Evolutionary conservation across 1,140 invertebrate genomes (phyloP).

Genomic region (Lordiphosa clarofinis): DNA sequence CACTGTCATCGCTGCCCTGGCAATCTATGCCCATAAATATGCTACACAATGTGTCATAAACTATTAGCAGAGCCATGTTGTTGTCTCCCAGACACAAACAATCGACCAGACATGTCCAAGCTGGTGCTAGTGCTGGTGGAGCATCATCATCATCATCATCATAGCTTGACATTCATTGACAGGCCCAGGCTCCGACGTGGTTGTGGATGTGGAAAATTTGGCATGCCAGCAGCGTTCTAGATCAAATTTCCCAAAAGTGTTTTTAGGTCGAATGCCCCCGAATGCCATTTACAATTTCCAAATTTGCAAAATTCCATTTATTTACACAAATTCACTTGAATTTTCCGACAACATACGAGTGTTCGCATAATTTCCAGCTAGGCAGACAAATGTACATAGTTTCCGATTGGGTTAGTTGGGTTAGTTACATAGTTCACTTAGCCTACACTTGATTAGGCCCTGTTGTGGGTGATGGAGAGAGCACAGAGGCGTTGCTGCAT

Average conservation of each 20-base stretch:
- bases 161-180: slow-evolving; percentile 26
- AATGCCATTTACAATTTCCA: slow-evolving; percentile 20
- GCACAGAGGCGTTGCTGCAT: too few relatives aligned
- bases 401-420: slow-evolving; percentile 23
- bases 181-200: background rate
- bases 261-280: background rate
- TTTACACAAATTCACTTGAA: slow-evolving; percentile 61
- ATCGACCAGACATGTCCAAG: slow-evolving; percentile 3
- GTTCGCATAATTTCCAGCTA: slow-evolving; percentile 29
- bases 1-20: background rate
- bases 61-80: slow-evolving; percentile 40
- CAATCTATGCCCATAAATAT: slow-evolving; percentile 35
- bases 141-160: background rate
- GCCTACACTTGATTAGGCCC: background rate
- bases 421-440: background rate
- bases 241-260: slow-evolving; percentile 24
- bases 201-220: slow-evolving; percentile 13
- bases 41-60: slow-evolving; percentile 48
- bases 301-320: slow-evolving; percentile 69
- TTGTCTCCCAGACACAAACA: slow-evolving; percentile 10
- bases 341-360: slow-evolving; percentile 38
- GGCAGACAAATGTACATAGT: slow-evolving; percentile 54
- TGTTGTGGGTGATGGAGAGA: too few relatives aligned
- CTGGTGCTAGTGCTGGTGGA: background rate
- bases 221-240: slow-evolving; percentile 12